These are phyloP conservation scores for Saccopteryx leptura DNA, from an alignment of 2,113 vertebrate species.

Conservation along the genomic window DNA sequence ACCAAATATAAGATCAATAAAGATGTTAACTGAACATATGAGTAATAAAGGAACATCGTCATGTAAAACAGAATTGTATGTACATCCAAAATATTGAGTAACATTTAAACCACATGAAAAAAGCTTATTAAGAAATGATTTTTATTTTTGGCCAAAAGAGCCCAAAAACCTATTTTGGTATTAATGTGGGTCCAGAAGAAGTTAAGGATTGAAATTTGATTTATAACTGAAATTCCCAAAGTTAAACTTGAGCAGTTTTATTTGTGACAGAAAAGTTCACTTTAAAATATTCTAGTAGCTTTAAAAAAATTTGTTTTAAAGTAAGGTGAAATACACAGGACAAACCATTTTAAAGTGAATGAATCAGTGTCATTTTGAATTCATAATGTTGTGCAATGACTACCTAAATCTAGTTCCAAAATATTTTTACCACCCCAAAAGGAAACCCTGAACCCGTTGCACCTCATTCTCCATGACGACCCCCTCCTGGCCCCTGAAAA, in stretches of 20 bases:
- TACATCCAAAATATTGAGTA: not conserved
- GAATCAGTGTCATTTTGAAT: slow-evolving; percentile 37
- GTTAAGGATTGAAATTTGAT: slow-evolving; percentile 47
- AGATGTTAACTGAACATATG: slow-evolving; percentile 16
- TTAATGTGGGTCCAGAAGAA: not conserved
- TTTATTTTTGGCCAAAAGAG: not conserved
- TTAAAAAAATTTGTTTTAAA: not conserved
- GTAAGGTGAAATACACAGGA: not conserved
- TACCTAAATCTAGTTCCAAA: slow-evolving; percentile 11
- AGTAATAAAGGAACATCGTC: not conserved
- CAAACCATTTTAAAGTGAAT: slow-evolving; percentile 55
- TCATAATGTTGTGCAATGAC: slow-evolving; percentile 1
- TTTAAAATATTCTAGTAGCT: slow-evolving; percentile 47
- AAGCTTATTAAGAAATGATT: slow-evolving; percentile 20
- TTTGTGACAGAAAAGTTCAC: slow-evolving; percentile 33
- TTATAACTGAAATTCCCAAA: slow-evolving; percentile 51
- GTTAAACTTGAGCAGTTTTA: slow-evolving; percentile 51
- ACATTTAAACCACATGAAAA: slow-evolving; percentile 49
- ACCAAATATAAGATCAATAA: slow-evolving; percentile 34
- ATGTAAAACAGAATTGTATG: not conserved
- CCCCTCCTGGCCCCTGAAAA: not conserved
- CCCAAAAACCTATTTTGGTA: not conserved
- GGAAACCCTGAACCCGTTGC: slow-evolving; percentile 14
- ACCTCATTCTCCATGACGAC: not conserved
- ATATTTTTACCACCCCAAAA: slow-evolving; percentile 56